Evolutionary conservation across 1,140 invertebrate genomes (phyloP).

Genomic region (Colletes latitarsis): DNA sequence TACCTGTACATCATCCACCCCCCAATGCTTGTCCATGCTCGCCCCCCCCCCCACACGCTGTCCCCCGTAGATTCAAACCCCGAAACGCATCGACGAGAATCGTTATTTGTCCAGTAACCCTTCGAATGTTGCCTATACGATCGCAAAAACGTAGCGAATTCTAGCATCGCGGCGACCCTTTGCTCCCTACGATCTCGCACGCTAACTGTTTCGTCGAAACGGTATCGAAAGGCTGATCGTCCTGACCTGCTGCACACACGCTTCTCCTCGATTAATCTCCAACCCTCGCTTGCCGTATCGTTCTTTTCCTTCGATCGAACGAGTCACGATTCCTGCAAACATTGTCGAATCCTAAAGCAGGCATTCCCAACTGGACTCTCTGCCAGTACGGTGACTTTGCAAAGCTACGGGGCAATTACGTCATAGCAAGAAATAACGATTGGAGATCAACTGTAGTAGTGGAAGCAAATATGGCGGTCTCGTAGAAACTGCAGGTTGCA

Average conservation of each 20-base stretch:
- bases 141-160: background rate
- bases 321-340: background rate
- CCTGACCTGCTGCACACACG: background rate
- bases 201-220: background rate
- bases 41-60: background rate
- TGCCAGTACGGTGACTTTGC: too few relatives aligned
- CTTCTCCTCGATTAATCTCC: background rate
- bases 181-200: background rate
- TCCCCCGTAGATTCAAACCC: background rate
- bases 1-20: background rate
- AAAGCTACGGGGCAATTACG: too few relatives aligned
- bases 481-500: too few relatives aligned
- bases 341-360: background rate
- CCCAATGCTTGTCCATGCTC: slow-evolving; percentile 6
- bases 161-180: background rate
- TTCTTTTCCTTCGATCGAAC: background rate
- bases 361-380: too few relatives aligned
- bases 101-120: background rate
- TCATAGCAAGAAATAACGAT: too few relatives aligned
- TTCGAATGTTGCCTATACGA: background rate
- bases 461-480: too few relatives aligned
- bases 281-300: background rate
- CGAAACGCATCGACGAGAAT: background rate
- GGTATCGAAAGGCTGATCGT: background rate
- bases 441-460: too few relatives aligned